phyloP scores from a whole-genome alignment of 1,140 invertebrate species.

The Drosophila paulistorum region DNA sequence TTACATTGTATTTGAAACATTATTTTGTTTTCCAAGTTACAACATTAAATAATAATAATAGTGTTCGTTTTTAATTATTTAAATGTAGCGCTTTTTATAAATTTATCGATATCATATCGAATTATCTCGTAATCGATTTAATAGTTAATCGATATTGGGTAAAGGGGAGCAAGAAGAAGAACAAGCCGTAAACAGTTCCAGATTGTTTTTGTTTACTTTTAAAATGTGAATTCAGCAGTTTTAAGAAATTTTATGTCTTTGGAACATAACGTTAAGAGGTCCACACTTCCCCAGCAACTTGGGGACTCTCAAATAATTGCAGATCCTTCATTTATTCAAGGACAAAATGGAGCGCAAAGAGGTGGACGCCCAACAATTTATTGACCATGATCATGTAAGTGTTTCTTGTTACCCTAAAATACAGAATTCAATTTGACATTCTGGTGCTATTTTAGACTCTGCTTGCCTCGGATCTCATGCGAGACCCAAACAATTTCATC shows the following conservation, averaged over 20 bases:
- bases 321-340: not conserved
- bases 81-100: too few relatives aligned
- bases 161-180: not conserved
- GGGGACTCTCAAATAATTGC: not conserved
- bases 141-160: not conserved
- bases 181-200: not conserved
- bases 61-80: too few relatives aligned
- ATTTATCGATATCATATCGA: too few relatives aligned
- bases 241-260: not conserved
- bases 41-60: too few relatives aligned
- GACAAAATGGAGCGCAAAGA: constrained; percentile 73
- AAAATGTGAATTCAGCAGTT: not conserved
- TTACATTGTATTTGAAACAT: too few relatives aligned
- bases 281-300: not conserved
- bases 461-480: constrained; percentile 62
- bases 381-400: constrained; percentile 67
- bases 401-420: not conserved
- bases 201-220: constrained; percentile 11
- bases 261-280: not conserved
- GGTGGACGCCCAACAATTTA: constrained; percentile 69
- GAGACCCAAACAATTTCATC: constrained; percentile 60
- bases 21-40: too few relatives aligned
- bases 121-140: too few relatives aligned
- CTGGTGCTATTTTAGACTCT: constrained; percentile 48
- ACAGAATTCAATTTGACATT: not conserved